Evolutionary conservation across 2,797 vertebrate genomes (phyloP).

Genomic region (Ceyx erithaca): DNA sequence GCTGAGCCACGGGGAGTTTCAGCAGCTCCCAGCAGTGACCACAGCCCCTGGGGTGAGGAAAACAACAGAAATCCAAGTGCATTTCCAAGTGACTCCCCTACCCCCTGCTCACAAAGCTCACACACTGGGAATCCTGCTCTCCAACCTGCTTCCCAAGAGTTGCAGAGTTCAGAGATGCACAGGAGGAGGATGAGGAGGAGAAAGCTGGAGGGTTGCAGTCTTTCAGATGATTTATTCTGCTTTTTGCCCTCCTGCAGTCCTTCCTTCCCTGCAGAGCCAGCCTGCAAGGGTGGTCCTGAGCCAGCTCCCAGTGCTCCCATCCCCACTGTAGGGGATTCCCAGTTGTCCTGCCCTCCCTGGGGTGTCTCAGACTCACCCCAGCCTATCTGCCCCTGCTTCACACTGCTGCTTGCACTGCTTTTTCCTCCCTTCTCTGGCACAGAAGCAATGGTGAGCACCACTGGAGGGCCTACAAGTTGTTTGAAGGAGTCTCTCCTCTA

Average conservation of each 20-base stretch:
- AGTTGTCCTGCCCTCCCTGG: background rate
- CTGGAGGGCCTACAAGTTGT: constrained; percentile 57
- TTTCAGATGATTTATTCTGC: background rate
- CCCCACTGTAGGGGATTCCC: rapidly evolving
- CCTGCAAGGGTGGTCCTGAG: background rate
- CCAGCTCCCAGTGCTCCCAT: background rate
- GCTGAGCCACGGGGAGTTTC: background rate
- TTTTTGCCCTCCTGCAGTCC: background rate
- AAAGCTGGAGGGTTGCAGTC: background rate
- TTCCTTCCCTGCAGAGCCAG: background rate
- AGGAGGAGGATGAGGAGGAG: background rate
- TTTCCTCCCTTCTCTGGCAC: background rate
- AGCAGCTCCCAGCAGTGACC: background rate
- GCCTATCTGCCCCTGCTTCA: background rate
- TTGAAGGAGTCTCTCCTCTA: constrained; percentile 3
- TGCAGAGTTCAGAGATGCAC: background rate
- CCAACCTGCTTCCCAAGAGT: background rate
- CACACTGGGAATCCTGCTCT: background rate
- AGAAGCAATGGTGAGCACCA: background rate
- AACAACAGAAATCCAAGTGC: background rate
- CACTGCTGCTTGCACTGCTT: background rate
- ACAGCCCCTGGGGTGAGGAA: rapidly evolving
- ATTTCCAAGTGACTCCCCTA: background rate
- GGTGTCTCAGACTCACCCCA: background rate
- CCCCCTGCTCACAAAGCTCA: background rate